A percentile compares a stretch with the other conserved stretches of the same genome.
Evolutionary conservation across 2,888 invertebrate genomes (phyloP).

Genomic region (Ectemnius cavifrons): DNA sequence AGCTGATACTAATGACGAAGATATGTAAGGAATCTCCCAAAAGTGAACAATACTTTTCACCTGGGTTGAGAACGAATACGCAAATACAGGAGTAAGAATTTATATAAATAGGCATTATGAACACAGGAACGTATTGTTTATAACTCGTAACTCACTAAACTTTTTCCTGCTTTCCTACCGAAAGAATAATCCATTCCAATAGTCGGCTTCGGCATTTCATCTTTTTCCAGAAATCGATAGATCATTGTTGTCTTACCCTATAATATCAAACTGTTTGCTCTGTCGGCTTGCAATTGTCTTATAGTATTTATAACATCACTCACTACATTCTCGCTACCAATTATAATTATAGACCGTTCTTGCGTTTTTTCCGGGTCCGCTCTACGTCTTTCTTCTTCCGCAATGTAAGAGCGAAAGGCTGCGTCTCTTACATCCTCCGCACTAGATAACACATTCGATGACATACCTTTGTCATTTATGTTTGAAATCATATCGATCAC

Average conservation of each 20-base stretch:
- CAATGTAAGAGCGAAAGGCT: conserved; percentile 58
- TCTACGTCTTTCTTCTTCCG: conserved; percentile 63
- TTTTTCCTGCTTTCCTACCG: conserved; percentile 85
- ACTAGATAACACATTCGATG: conserved; percentile 43
- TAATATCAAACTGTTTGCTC: conserved; percentile 50
- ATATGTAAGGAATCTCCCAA: conserved; percentile 89
- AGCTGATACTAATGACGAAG: conserved; percentile 75
- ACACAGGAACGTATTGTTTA: not conserved
- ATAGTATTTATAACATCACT: conserved; percentile 69
- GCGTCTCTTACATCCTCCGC: conserved; percentile 59
- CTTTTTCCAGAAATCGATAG: conserved; percentile 88
- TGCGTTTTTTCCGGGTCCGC: conserved; percentile 71
- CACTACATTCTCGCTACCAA: conserved; percentile 85
- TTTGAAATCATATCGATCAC: no score
- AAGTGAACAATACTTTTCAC: conserved; percentile 85
- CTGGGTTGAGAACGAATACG: conserved; percentile 69
- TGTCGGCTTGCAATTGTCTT: not conserved
- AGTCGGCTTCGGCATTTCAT: conserved; percentile 87
- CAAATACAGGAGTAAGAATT: not conserved
- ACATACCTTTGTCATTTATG: not conserved
- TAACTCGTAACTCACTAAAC: conserved; percentile 75
- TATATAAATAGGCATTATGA: no score
- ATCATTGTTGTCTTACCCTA: conserved; percentile 90
- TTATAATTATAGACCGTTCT: conserved; percentile 82
- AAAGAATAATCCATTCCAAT: conserved; percentile 92